Base-by-base conservation (phyloP, 2,113 vertebrate species). In the Agelaius phoeniceus region DNA sequence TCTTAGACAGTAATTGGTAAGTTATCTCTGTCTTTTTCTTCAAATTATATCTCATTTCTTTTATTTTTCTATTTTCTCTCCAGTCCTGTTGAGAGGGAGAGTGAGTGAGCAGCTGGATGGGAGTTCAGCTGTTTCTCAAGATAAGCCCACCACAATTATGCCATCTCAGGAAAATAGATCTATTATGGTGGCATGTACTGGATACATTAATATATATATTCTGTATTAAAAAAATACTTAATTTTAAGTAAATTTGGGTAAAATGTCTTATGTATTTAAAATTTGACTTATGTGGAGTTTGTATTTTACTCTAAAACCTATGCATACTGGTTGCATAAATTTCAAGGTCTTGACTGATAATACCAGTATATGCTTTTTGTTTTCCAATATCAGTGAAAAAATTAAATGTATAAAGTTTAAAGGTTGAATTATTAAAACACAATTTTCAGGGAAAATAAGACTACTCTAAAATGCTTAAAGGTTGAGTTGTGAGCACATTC, bases 391-490 rank as follows among this genome's bases (percentile, higher is more conserved):
- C 24, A 92, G 80, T 22, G 86, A 97, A 66, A 76, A 88, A 82
- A 94, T 82, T 83, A 93, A 97, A 94, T 77, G 41, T 90, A 54
- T 78, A 87, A 37, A 83, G 71, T 65, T 84, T 94, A 97, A 95
- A 97, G 86, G 49, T 87, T 90, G 87, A 91, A 83, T 89, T 94
- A 89, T 94, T 97, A 87, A 94, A 95, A 68, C 79, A 46, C 61
- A 94, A 2, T 71, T 75, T 88, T 43, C 28, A 41, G 20, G 31
- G 31, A 84, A 93, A 96, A 96, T 74, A 93, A 95, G 72, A 73
- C 87, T 52, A 96, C 92, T 81, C 96, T 85, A 61, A 94, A 94
- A 87, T 97, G 88, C 94, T 96, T 87, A 97, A 96, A 96, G 71
- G 96, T 62, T 68, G n/a, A 75, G 14, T 54, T 61, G 10, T 68